Conservation (phyloP, 1,140 invertebrate species). For the Mesaphorura yosii region DNA sequence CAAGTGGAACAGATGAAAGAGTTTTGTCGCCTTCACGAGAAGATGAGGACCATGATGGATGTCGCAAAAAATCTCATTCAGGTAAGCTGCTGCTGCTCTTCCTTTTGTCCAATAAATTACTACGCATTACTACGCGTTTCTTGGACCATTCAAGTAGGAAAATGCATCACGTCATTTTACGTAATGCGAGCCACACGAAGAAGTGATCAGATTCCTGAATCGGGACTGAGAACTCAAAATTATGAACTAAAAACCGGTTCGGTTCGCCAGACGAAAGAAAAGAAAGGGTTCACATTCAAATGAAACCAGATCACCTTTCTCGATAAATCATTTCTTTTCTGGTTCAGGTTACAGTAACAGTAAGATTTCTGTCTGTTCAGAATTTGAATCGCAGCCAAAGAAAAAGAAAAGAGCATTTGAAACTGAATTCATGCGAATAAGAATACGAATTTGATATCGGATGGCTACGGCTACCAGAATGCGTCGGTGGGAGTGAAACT, state of each 20-base stretch:
- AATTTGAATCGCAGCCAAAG: too few species aligned
- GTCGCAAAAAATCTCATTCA: conserved; percentile 72
- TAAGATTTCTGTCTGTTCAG: too few species aligned
- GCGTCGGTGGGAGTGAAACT: too few species aligned
- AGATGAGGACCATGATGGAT: conserved; percentile 59
- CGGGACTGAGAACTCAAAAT: neutral
- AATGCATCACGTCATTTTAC: neutral
- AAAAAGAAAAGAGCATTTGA: too few species aligned
- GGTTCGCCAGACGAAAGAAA: too few species aligned
- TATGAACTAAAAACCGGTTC: neutral
- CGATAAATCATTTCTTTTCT: too few species aligned
- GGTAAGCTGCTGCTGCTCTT: conserved; percentile 27
- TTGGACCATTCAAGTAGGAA: neutral
- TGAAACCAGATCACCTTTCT: too few species aligned
- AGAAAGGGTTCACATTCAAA: too few species aligned
- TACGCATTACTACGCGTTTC: neutral
- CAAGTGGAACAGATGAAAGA: conserved; percentile 64
- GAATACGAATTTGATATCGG: too few species aligned
- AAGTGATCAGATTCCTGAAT: neutral
- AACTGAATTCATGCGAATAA: too few species aligned
- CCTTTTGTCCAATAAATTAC: neutral
- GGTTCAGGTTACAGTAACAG: too few species aligned
- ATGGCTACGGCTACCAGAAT: too few species aligned
- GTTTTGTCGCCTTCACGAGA: conserved; percentile 64
- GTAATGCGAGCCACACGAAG: neutral